These are phyloP conservation scores for Caenorhabditis parvicauda DNA, from an alignment of 2,888 invertebrate genomes.

Conservation along the genomic window DNA sequence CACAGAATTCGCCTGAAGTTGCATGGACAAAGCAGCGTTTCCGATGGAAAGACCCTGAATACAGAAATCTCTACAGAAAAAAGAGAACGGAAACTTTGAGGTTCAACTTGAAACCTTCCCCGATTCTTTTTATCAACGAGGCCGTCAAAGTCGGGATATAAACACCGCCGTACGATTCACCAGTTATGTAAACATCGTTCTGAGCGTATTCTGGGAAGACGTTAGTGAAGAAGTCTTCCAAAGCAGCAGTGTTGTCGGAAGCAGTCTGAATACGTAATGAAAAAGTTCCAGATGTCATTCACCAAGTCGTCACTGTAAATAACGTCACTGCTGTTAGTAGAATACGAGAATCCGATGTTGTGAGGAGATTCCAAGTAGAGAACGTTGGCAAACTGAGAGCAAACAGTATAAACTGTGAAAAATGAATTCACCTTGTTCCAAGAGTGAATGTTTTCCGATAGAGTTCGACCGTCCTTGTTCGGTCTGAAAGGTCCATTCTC, in stretches of 20 bases:
- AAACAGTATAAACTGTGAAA: background rate
- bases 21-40: conserved; percentile 36
- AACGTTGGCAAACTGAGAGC: conserved; percentile 56
- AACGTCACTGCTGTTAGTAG: conserved; percentile 63
- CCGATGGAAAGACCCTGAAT: conserved; percentile 46
- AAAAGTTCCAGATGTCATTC: background rate
- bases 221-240: conserved; percentile 64
- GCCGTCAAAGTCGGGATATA: conserved; percentile 63
- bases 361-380: conserved; percentile 68
- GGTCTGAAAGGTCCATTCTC: conserved; percentile 64
- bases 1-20: conserved; percentile 40
- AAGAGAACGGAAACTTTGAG: background rate
- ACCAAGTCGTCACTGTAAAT: conserved; percentile 48
- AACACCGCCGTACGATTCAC: conserved; percentile 62
- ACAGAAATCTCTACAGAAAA: background rate
- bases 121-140: conserved; percentile 26
- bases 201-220: conserved; percentile 64
- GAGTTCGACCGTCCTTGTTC: conserved; percentile 38
- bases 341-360: conserved; percentile 68
- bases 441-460: conserved; percentile 45
- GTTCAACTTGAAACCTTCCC: conserved; percentile 24
- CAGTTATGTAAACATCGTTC: conserved; percentile 64
- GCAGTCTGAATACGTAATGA: conserved; percentile 59
- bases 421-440: conserved; percentile 48
- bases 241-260: conserved; percentile 64